Base-by-base conservation (phyloP, 2,888 invertebrate species). In the Lissocephala sabroskyi region DNA sequence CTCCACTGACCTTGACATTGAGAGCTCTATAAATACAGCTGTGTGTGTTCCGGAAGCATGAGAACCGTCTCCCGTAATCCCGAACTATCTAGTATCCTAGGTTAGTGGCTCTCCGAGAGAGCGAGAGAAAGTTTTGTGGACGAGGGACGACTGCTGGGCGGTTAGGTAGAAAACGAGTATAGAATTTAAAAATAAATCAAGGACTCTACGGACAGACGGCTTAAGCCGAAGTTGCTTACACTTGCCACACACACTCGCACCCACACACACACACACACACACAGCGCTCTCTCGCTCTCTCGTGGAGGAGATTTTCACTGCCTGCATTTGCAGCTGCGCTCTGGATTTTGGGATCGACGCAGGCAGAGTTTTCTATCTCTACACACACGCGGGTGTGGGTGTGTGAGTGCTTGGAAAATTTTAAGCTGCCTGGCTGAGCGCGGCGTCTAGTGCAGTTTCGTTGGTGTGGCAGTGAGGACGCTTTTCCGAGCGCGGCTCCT, bases 381-480 rank as follows among this genome's bases (percentile, higher is more conserved):
- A n/a, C n/a, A n/a, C n/a, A n/a, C n/a, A n/a, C n/a, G n/a, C n/a
- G n/a, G n/a, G 28, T 17, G 28, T 13, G 11, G 17, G 32, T 29
- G 16, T 26, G 26, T 28, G 33, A 14, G 65, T 29, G 60, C 59
- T 66, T 70, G 56, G 45, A 65, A 62, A 59, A 64, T 59, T 59
- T 57, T 64, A 67, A 66, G 67, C 65, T 66, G 40, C 61, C 56
- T 47, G 55, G 48, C 19, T n/a, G 46, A 53, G 39, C 50, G 40
- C 43, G 52, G 54, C 67, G 60, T 56, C 61, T 79, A 80, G 80
- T 80, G 79, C 76, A 76, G 67, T 78, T 66, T 70, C 49, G 70
- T 60, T 61, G 67, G 65, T 65, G 73, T 74, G 73, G 73, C 80
- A 54, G 80, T 73, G 60, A 54, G 53, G 79, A 80, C 75, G 81